Base-by-base conservation (phyloP, 2,888 invertebrate species). In the Adelphocoris suturalis region DNA sequence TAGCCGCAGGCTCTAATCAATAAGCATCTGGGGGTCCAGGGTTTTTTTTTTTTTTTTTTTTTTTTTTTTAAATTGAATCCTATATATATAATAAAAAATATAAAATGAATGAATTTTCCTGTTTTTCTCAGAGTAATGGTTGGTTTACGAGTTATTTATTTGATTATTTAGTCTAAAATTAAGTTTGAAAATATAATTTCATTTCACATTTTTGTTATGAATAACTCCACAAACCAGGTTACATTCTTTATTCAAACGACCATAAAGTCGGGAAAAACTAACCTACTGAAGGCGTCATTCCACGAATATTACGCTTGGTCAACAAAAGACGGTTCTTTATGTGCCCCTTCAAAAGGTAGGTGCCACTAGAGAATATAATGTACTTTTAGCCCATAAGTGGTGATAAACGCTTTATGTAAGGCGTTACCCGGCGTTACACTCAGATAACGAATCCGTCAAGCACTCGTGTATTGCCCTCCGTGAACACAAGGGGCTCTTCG, bases 351-450 rank as follows among this genome's bases (percentile, higher is more conserved):
- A 12, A 52, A 23, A 23, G 23, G 23, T 27, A 52, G 52, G 14
- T 5, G 52, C 16, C 37, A 4, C 3, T 37, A 7, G 7, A 37
- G n/a, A 5, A n/a, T 68, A 68, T 68, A 68, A 27, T 19, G 11
- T 68, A 11, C 23, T 12, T 68, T 19, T 37, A 37, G 37, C 2
- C 37, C 37, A 61, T 61, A 61, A 68, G 68, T 68, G 23, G 68
- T 23, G 68, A 68, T 68, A 68, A 68, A 68, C 68, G 68, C 68
- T 68, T 68, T 68, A 68, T 23, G 68, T 68, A 68, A 68, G 23
- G 19, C 19, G 68, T 68, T 68, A 68, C 11, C 68, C 68, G 68
- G 3, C 19, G 12, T 23, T 23, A 23, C 19, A 19, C 68, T 12
- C 19, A 19, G 68, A 68, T 23, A 68, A 68, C 68, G 19, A 27